Base-by-base conservation (phyloP, 2,797 vertebrate species). In the Ctenosaura bakeri region DNA sequence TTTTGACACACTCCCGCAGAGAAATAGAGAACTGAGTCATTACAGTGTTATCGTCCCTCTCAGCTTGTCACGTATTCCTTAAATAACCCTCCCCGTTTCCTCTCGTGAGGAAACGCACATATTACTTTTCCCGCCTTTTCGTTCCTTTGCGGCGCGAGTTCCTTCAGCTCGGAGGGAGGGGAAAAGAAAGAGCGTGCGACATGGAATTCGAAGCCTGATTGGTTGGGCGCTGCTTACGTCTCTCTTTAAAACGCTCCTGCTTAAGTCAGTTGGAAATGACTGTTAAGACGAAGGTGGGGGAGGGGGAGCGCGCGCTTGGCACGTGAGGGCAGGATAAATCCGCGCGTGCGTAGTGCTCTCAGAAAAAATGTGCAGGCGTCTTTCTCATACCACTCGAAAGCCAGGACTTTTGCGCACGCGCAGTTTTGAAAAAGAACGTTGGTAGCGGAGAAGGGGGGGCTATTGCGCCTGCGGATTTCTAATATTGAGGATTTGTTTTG, bases 171-270 rank as follows among this genome's bases (percentile, higher is more conserved):
- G 20, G 6, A 12, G 18, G 24, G 66, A 1, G 18, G 35, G 9
- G 56, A 7, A 1, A 16, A 2, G 2, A 56, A 35, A n/a, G 22
- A 50, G 1, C 12, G 20, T 24, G 52, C 10, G 42, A 42, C 52
- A 52, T 14, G 71, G 38, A 78, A 86, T 32, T 87, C 91, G 91
- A 88, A n/a, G 81, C 85, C 74, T 92, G 85, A 92, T 13, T 92
- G 85, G 91, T 50, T 7, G 38, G n/a, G 5, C 24, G 29, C 12
- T 14, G 7, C 38, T 66, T 69, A n/a, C 64, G 38, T 50, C n/a
- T 16, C 52, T 50, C 1, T 20, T 62, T 62, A 64, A 13, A 66
- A 32, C 46, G 6, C 54, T 29, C 2, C 24, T 20, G 26, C 29
- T 50, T 12, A 22, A 1, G 80, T 24, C 88, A 42, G 91, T 90